Base-by-base conservation (phyloP, 2,797 vertebrate genomes). In the Diplodus sargus region DNA sequence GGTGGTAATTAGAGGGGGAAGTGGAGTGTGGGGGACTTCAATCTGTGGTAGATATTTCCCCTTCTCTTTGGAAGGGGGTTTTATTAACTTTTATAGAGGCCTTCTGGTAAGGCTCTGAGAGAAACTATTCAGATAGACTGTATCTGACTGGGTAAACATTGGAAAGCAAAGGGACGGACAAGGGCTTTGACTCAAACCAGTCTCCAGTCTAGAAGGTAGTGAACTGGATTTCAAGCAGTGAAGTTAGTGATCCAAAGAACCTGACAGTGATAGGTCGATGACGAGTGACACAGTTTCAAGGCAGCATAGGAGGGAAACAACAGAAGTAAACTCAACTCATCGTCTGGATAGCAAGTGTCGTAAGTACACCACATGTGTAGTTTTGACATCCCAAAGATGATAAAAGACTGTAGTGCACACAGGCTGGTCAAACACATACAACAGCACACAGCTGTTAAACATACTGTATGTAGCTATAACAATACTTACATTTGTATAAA, bases 101-200 rank as follows among this genome's bases (percentile, higher is more conserved):
- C 91, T 95, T 94, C 90, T 93, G 92, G 94, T 78, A 94, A 95
- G 94, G 92, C 84, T 51, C 76, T 51, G 47, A 88, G 57, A 87
- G 76, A 75, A 82, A 83, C 79, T 78, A 39, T 84, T 90, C 28
- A 70, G 78, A 79, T 74, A 17, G 67, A 53, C 43, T 72, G 15
- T 34, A 74, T 43, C 82, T 78, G 69, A 86, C 82, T 85, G 48
- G 34, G 52, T 80, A 79, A 83, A 82, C 79, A 78, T 72, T 79
- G 76, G 68, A 86, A 78, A 85, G 64, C 56, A 82, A 87, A 89
- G 74, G 84, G 80, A 82, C 23, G 63, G 73, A 87, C 18, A n/a
- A 83, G 77, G 74, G 56, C 71, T 87, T 74, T 72, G 70, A 80
- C 53, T 82, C 54, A 62, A 73, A 79, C 63, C 74, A 75, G 53